Evolutionary conservation across 2,888 invertebrate genomes (phyloP).

Genomic region (Drosophila helvetica): DNA sequence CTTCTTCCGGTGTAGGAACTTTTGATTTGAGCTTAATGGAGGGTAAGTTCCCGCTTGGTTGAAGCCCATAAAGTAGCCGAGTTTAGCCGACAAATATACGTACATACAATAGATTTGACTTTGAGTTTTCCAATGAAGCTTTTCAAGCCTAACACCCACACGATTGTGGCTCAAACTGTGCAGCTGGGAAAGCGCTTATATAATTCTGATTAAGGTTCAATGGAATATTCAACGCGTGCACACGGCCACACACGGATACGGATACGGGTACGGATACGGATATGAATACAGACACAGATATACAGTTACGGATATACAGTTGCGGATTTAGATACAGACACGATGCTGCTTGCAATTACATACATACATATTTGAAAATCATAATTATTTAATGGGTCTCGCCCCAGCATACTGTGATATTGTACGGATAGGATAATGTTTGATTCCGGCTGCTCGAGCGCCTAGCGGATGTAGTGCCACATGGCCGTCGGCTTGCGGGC

Average conservation of each 20-base stretch:
- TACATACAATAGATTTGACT: slow-evolving; percentile 14
- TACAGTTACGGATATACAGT: slow-evolving; percentile 9
- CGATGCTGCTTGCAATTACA: slow-evolving; percentile 5
- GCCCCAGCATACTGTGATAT: background rate
- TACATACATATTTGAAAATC: slow-evolving; percentile 3
- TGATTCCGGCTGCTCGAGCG: background rate
- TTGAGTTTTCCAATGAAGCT: slow-evolving; percentile 9
- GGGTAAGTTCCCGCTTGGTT: slow-evolving; percentile 20
- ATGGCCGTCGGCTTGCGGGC: slow-evolving; percentile 94
- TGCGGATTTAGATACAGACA: slow-evolving; percentile 6
- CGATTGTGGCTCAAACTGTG: too few relatives aligned
- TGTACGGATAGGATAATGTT: background rate
- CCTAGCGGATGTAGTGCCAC: slow-evolving; percentile 93
- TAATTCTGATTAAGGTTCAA: slow-evolving; percentile 17
- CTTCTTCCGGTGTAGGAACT: slow-evolving; percentile 41
- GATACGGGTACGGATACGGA: background rate
- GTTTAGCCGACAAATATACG: slow-evolving; percentile 16
- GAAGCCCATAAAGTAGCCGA: background rate
- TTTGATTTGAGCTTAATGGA: slow-evolving; percentile 48
- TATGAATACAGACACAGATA: slow-evolving; percentile 17
- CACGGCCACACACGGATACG: background rate
- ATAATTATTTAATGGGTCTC: slow-evolving; percentile 5
- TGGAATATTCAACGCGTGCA: slow-evolving; percentile 22
- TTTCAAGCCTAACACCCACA: background rate
- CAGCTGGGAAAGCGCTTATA: too few relatives aligned